Percentiles rank a stretch among this genome's conserved stretches.
Evolutionary conservation across 2,113 vertebrate genomes (phyloP).

Genomic region (Dendropsophus ebraccatus): DNA sequence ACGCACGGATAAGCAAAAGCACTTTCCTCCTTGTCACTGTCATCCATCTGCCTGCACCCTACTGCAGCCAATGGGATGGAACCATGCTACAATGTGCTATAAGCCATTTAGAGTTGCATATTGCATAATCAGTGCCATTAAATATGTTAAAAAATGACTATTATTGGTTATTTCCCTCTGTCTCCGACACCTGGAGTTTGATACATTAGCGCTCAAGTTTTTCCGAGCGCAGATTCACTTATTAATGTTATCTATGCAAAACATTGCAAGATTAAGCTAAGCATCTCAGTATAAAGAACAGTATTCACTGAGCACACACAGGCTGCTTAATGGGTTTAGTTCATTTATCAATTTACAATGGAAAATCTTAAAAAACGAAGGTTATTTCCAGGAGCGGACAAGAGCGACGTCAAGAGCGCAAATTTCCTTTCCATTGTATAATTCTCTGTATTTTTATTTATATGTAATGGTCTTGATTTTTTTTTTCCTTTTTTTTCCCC

Average conservation of each 20-base stretch:
- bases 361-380: slow-evolving; percentile 59
- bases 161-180: slow-evolving; percentile 84
- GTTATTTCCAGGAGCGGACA: slow-evolving; percentile 67
- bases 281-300: slow-evolving; percentile 68
- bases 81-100: slow-evolving; percentile 88
- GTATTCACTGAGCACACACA: slow-evolving; percentile 35
- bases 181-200: slow-evolving; percentile 83
- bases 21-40: slow-evolving; percentile 87
- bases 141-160: slow-evolving; percentile 86
- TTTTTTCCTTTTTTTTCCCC: neutral
- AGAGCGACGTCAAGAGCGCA: neutral
- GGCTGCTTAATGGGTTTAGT: slow-evolving; percentile 64
- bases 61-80: slow-evolving; percentile 91
- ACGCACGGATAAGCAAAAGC: slow-evolving; percentile 94
- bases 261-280: slow-evolving; percentile 68
- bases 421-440: neutral
- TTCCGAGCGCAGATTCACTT: slow-evolving; percentile 70
- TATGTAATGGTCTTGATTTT: neutral
- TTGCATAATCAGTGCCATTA: slow-evolving; percentile 89
- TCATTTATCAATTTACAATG: slow-evolving; percentile 70
- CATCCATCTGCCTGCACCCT: slow-evolving; percentile 95
- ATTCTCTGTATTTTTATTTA: neutral
- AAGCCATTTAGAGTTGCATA: slow-evolving; percentile 88
- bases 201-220: slow-evolving; percentile 80
- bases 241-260: slow-evolving; percentile 72